phyloP scores from a whole-genome alignment of 2,113 vertebrate genomes.

The Catagonus wagneri region DNA sequence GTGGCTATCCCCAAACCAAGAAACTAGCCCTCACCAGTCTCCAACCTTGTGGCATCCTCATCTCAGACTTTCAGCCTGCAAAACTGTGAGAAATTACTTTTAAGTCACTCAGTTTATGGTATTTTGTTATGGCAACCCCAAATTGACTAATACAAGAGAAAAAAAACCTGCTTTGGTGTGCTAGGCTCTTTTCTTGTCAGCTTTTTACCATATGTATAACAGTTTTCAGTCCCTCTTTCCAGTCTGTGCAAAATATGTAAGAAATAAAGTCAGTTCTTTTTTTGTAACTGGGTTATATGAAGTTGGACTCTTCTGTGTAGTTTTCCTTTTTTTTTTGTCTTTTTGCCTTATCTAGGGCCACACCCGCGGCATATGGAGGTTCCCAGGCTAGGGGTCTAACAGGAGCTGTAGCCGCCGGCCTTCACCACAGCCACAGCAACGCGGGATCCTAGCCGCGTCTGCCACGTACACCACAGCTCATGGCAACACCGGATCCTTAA shows the following conservation, averaged over 20 bases:
- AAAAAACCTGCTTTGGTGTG: neutral
- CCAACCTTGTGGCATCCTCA: neutral
- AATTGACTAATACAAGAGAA: neutral
- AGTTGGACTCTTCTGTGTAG: neutral
- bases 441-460: no score
- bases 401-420: no score
- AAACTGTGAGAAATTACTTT: neutral
- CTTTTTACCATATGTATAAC: neutral
- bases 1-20: neutral
- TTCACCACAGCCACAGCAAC: no score
- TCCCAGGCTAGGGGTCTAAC: no score
- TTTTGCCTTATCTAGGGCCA: no score
- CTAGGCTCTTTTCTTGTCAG: neutral
- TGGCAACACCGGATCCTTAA: no score
- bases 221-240: neutral
- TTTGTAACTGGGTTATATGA: neutral
- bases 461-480: no score
- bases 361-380: no score
- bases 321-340: no score
- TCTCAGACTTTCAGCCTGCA: neutral
- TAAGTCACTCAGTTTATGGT: no score
- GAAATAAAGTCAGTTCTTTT: conserved; percentile 53
- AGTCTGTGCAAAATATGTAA: conserved; percentile 11
- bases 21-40: neutral
- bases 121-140: neutral